Conservation (phyloP, 2,888 invertebrate genomes). For the Adelognathus sp. region DNA sequence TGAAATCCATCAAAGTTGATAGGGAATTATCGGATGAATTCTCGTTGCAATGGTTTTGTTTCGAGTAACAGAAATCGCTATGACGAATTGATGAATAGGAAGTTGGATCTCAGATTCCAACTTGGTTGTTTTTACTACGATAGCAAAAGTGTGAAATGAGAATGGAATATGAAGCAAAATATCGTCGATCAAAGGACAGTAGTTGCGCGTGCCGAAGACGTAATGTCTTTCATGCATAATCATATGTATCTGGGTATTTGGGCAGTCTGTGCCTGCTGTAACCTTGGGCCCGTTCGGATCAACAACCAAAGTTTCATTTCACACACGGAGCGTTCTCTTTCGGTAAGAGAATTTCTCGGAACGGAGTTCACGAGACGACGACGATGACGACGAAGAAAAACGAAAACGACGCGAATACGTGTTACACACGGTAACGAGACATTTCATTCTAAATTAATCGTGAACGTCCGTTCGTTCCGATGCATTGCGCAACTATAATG, state of each 20-base stretch:
- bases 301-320: constrained; percentile 28
- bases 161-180: not conserved
- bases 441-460: not conserved
- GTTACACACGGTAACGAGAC: not conserved
- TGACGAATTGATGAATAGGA: too few species aligned
- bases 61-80: too few species aligned
- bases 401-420: not conserved
- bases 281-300: constrained; percentile 76
- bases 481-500: constrained; percentile 18
- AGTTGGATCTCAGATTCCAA: too few species aligned
- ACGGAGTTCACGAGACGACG: constrained; percentile 30
- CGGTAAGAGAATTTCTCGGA: not conserved
- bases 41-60: too few species aligned
- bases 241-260: constrained; percentile 78
- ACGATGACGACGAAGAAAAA: not conserved
- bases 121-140: too few species aligned
- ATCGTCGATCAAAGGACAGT: constrained; percentile 24
- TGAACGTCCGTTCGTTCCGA: not conserved
- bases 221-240: constrained; percentile 66
- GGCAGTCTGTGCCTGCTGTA: constrained; percentile 71
- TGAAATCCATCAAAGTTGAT: not conserved
- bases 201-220: constrained; percentile 12
- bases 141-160: too few species aligned
- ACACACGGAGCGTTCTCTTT: constrained; percentile 35
- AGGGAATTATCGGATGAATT: too few species aligned